phyloP scores from a whole-genome alignment of 2,888 invertebrate genomes.

The Epistrophe eligans region DNA sequence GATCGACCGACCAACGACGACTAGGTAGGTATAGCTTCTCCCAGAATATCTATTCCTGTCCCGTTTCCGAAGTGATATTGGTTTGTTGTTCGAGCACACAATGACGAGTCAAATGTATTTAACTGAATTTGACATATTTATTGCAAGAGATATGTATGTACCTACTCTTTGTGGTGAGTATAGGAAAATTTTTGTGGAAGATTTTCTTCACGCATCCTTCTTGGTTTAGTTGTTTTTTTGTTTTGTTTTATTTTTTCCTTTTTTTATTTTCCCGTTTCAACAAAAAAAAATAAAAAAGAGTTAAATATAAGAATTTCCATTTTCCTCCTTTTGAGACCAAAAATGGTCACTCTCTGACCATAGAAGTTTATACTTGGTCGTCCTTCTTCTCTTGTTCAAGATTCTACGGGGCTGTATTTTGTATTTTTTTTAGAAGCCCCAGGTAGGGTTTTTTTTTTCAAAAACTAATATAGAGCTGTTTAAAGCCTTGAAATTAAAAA shows the following conservation, averaged over 20 bases:
- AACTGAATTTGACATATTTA: conserved; percentile 72
- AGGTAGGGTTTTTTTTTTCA: no score
- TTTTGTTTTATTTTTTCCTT: background rate
- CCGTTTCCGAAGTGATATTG: conserved; percentile 46
- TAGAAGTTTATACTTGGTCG: conserved; percentile 37
- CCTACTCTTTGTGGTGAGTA: background rate
- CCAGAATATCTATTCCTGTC: conserved; percentile 42
- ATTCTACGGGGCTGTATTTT: conserved; percentile 5
- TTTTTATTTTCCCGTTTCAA: conserved; percentile 33
- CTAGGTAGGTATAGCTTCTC: background rate
- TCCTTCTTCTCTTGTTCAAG: conserved; percentile 46
- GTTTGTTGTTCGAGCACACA: conserved; percentile 13
- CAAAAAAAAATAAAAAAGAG: conserved; percentile 26
- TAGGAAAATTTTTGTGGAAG: conserved; percentile 19
- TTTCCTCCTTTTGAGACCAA: conserved; percentile 65
- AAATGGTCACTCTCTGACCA: conserved; percentile 64
- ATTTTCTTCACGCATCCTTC: conserved; percentile 60
- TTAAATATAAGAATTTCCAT: conserved; percentile 66
- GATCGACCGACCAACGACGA: background rate
- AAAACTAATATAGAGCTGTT: no score
- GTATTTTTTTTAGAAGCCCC: background rate
- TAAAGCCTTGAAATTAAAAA: no score
- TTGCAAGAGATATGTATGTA: conserved; percentile 17
- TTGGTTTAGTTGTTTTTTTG: conserved; percentile 5
- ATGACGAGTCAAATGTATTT: conserved; percentile 67